phyloP scores from a whole-genome alignment of 2,888 invertebrate species.

The Dynastes maya region DNA sequence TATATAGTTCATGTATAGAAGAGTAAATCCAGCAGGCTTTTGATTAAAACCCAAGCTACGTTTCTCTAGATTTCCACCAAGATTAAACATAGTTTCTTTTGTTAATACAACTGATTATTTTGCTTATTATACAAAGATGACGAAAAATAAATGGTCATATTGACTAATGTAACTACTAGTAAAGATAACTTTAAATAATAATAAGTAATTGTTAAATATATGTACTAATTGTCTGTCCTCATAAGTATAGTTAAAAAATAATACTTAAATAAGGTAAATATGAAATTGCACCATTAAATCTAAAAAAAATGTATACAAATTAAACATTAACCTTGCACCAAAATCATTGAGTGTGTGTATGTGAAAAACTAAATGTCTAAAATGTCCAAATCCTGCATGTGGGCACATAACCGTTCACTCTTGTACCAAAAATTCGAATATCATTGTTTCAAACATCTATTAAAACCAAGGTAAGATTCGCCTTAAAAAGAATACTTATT shows the following conservation, averaged over 20 bases:
- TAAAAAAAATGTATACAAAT: not conserved
- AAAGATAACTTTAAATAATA: too few relatives aligned
- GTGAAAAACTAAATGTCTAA: slow-evolving; percentile 10
- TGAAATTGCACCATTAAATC: slow-evolving; percentile 3
- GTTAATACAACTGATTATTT: too few relatives aligned
- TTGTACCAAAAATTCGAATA: slow-evolving; percentile 34
- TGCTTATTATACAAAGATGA: not conserved
- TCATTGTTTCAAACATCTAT: slow-evolving; percentile 27
- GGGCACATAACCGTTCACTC: too few relatives aligned
- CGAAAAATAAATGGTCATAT: not conserved
- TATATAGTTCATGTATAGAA: not conserved
- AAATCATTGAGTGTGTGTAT: not conserved
- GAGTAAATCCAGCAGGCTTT: not conserved
- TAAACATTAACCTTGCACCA: slow-evolving; percentile 1
- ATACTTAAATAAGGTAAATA: not conserved
- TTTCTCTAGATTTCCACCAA: too few relatives aligned
- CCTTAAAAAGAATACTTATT: not conserved
- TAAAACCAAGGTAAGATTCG: slow-evolving; percentile 34
- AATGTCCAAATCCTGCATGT: not conserved
- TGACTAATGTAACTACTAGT: not conserved
- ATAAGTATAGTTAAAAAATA: slow-evolving; percentile 14
- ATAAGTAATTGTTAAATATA: slow-evolving; percentile 1
- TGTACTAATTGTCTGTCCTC: not conserved
- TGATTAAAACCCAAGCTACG: not conserved
- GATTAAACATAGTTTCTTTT: too few relatives aligned